Percentiles rank a stretch among this genome's conserved stretches.
These are phyloP conservation scores for Tokudaia muenninki DNA, from an alignment of 2,797 vertebrate species.

Conservation along the genomic window DNA sequence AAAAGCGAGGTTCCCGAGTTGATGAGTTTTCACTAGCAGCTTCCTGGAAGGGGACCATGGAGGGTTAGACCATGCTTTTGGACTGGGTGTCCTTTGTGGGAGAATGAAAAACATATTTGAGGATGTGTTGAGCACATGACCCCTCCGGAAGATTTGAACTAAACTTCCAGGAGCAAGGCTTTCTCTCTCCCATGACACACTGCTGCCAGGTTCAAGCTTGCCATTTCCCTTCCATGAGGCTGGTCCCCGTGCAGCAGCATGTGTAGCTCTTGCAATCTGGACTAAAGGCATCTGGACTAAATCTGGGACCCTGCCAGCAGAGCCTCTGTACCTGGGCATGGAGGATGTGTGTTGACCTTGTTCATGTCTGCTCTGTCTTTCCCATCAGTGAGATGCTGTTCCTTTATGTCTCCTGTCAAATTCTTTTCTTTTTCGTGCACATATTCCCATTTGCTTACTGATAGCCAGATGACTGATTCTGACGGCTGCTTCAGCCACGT, in stretches of 20 bases:
- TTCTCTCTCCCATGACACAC: neutral
- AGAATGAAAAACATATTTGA: neutral
- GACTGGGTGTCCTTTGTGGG: neutral
- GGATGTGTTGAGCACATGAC: neutral
- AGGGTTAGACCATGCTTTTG: neutral
- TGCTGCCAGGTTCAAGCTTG: neutral
- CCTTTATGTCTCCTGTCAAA: conserved; percentile 60
- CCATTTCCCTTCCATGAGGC: neutral
- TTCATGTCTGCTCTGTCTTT: conserved; percentile 54
- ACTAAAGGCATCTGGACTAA: accelerated
- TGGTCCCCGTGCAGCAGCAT: neutral
- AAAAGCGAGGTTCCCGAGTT: neutral
- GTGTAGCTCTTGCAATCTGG: neutral
- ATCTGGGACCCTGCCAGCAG: neutral
- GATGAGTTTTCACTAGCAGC: neutral
- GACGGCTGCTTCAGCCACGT: conserved; percentile 63
- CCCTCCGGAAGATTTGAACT: neutral
- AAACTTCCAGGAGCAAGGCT: neutral
- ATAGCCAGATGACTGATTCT: neutral
- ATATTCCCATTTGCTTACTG: conserved; percentile 38
- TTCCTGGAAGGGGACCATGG: neutral
- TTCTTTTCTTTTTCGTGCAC: conserved; percentile 72
- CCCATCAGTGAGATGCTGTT: neutral
- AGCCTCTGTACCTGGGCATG: neutral
- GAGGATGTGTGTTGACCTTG: conserved; percentile 33